A percentile compares a stretch with the other conserved stretches of the same genome.
Evolutionary conservation across 1,140 invertebrate genomes (phyloP).

Genomic region (Drosophila funebris): DNA sequence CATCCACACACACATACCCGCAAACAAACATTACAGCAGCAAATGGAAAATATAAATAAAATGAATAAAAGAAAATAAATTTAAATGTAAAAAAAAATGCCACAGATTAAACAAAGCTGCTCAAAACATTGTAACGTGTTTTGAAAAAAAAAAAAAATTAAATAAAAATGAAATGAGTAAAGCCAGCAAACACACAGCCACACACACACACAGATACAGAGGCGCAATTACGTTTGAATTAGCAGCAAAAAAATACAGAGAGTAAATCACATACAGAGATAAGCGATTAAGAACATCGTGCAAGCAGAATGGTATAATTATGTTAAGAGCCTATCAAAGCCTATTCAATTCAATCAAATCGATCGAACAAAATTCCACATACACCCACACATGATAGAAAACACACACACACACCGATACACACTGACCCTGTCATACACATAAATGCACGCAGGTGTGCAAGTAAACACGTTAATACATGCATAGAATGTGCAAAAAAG

Average conservation of each 20-base stretch:
- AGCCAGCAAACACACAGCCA: slow-evolving; percentile 25
- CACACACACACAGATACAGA: slow-evolving; percentile 16
- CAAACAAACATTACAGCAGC: slow-evolving; percentile 27
- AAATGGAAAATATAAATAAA: slow-evolving; percentile 24
- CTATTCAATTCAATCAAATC: slow-evolving; percentile 75
- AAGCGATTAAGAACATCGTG: slow-evolving; percentile 43
- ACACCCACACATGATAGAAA: slow-evolving; percentile 9
- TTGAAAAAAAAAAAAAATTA: slow-evolving; percentile 34
- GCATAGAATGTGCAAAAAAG: slow-evolving; percentile 66
- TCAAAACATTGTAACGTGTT: slow-evolving; percentile 40
- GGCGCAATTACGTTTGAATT: slow-evolving; percentile 64
- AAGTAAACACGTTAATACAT: slow-evolving; percentile 73
- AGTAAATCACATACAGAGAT: slow-evolving; percentile 2
- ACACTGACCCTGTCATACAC: slow-evolving; percentile 3
- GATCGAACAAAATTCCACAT: slow-evolving; percentile 31
- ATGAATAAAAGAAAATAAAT: slow-evolving; percentile 55
- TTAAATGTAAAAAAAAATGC: slow-evolving; percentile 51
- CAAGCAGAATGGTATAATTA: slow-evolving; percentile 71
- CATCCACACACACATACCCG: slow-evolving; percentile 11
- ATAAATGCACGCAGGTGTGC: slow-evolving; percentile 23
- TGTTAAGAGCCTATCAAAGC: slow-evolving; percentile 69
- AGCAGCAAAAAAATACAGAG: slow-evolving; percentile 41
- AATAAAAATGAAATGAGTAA: slow-evolving; percentile 26
- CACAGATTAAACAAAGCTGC: slow-evolving; percentile 48
- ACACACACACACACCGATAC: slow-evolving; percentile 16